Evolutionary conservation across 2,113 vertebrate genomes (phyloP).

Genomic region (Poeciliopsis prolifica): DNA sequence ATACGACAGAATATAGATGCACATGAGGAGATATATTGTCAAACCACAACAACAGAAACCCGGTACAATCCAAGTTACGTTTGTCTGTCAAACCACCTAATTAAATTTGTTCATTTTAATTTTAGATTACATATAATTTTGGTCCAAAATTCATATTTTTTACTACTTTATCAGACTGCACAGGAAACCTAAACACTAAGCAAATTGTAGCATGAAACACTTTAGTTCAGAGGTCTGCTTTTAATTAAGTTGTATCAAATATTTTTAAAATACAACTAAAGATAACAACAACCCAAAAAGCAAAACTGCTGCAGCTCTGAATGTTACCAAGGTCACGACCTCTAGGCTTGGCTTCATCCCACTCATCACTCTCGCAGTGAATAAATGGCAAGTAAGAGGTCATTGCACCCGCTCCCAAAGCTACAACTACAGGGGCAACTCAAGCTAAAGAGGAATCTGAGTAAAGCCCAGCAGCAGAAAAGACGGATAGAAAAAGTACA

Average conservation of each 20-base stretch:
- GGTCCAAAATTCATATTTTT: too few species aligned
- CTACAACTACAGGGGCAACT: slow-evolving; percentile 3
- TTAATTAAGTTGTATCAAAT: background rate
- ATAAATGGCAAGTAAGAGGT: slow-evolving; percentile 22
- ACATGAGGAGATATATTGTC: background rate
- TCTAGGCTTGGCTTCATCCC: slow-evolving; percentile 28
- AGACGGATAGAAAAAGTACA: slow-evolving; percentile 1
- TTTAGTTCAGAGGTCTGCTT: background rate
- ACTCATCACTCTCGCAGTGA: slow-evolving; percentile 29
- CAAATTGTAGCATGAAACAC: too few species aligned
- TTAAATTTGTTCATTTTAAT: background rate
- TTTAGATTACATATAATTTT: too few species aligned
- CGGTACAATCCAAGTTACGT: background rate
- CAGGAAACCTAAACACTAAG: background rate
- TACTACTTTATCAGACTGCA: too few species aligned
- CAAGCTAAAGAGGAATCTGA: background rate
- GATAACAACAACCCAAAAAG: too few species aligned
- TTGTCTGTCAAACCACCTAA: slow-evolving; percentile 1
- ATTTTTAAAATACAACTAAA: background rate
- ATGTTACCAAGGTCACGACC: slow-evolving; percentile 14
- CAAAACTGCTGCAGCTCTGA: background rate
- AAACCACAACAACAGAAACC: slow-evolving; percentile 8
- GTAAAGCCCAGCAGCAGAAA: background rate
- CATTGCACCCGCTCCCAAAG: slow-evolving; percentile 22
- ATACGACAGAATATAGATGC: slow-evolving; percentile 16